Conservation (phyloP, 2,797 vertebrate species). For the Tiaroga cobitis region DNA sequence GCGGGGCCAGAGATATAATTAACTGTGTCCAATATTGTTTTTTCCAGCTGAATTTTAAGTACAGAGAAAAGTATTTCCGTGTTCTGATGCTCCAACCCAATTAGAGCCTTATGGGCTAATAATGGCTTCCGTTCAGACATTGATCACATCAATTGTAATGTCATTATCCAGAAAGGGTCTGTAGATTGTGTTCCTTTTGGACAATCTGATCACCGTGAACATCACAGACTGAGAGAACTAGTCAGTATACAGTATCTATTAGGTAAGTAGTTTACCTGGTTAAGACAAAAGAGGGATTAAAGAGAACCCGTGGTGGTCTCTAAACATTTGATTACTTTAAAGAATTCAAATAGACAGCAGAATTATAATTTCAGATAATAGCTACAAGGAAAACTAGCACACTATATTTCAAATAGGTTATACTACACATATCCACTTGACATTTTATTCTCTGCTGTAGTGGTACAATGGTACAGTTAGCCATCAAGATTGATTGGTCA, state of each 20-base stretch:
- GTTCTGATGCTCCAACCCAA: constrained; percentile 51
- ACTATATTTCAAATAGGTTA: not conserved
- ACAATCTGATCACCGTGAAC: not conserved
- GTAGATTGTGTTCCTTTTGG: not conserved
- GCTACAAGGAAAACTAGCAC: not conserved
- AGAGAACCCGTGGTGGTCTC: not conserved
- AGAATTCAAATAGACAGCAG: not conserved
- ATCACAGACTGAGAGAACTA: not conserved
- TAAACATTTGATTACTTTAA: not conserved
- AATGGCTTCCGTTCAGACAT: constrained; percentile 47
- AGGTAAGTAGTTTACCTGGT: not conserved
- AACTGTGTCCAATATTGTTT: constrained; percentile 55
- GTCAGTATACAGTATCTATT: not conserved
- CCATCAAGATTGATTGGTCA: not conserved
- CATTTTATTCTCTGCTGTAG: not conserved
- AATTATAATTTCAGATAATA: not conserved
- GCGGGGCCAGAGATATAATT: constrained; percentile 48
- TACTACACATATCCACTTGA: not conserved
- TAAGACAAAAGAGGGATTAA: not conserved
- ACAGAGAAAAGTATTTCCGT: constrained; percentile 52
- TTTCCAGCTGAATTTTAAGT: constrained; percentile 58
- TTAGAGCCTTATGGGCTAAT: constrained; percentile 43
- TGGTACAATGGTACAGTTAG: too few relatives aligned
- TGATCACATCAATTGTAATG: constrained; percentile 55
- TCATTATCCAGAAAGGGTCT: constrained; percentile 33